Percentiles rank a stretch among this genome's conserved stretches.
These are phyloP conservation scores for Sebastes steindachneri DNA, from an alignment of 2,797 vertebrate species.

Conservation along the genomic window DNA sequence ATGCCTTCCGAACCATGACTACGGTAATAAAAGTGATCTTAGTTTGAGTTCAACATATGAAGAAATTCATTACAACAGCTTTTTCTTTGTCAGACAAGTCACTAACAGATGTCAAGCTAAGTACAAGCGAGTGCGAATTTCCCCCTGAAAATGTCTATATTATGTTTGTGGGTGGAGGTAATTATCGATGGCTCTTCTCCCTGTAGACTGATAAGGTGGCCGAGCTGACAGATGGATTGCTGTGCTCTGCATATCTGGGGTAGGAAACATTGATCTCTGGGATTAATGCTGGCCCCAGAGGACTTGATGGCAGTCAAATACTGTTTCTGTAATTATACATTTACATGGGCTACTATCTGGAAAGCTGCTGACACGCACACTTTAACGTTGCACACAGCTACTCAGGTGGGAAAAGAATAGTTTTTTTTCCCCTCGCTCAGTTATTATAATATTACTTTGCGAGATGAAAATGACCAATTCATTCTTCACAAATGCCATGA, in stretches of 20 bases:
- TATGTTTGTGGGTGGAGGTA: constrained; percentile 67
- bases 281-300: constrained; percentile 77
- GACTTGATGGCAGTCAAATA: constrained; percentile 77
- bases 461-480: constrained; percentile 27
- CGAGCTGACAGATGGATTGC: constrained; percentile 81
- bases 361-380: constrained; percentile 70
- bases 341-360: constrained; percentile 70
- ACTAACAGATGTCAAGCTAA: constrained; percentile 47
- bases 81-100: constrained; percentile 56
- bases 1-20: neutral
- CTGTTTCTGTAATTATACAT: constrained; percentile 85
- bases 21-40: constrained; percentile 2
- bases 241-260: constrained; percentile 78
- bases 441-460: constrained; percentile 11
- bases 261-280: constrained; percentile 81
- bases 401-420: constrained; percentile 27
- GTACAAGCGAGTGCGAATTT: constrained; percentile 58
- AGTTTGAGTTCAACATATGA: constrained; percentile 28
- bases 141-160: constrained; percentile 68
- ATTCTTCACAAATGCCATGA: constrained; percentile 18
- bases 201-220: constrained; percentile 72
- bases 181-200: constrained; percentile 76
- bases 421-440: neutral
- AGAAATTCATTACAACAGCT: constrained; percentile 55
- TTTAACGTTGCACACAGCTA: constrained; percentile 46